phyloP scores from a whole-genome alignment of 2,113 vertebrate species.

The Ceratotherium simum region DNA sequence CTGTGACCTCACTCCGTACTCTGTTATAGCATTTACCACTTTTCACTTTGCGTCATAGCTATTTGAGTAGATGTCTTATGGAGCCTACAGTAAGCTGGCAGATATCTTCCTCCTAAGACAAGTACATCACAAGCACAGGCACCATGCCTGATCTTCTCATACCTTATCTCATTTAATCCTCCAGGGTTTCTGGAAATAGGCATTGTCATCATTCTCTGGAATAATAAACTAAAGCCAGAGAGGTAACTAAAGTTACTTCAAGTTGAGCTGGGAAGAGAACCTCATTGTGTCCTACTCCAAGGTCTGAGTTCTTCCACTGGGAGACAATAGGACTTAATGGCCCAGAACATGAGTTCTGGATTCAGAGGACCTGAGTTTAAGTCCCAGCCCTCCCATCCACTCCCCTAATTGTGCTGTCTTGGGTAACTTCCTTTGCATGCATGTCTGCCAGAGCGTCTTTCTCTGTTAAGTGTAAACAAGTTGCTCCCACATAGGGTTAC shows the following conservation, averaged over 20 bases:
- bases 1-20: not conserved
- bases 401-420: not conserved
- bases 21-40: not conserved
- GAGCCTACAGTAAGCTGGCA: not conserved
- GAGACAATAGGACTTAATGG: not conserved
- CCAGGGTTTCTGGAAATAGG: not conserved
- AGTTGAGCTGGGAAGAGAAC: not conserved
- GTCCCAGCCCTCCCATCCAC: not conserved
- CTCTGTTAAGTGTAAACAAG: not conserved
- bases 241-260: not conserved
- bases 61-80: not conserved
- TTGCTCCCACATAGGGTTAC: not conserved
- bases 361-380: not conserved
- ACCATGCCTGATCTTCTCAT: not conserved
- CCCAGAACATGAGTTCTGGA: not conserved
- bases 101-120: not conserved
- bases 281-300: not conserved
- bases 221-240: not conserved
- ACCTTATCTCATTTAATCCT: not conserved
- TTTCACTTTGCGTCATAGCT: not conserved
- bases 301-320: not conserved
- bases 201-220: not conserved
- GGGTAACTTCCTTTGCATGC: not conserved
- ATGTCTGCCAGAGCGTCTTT: not conserved
- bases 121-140: not conserved